Percentiles rank a stretch among this genome's conserved stretches.
Conservation (phyloP, 2,888 invertebrate genomes). For the Theretra japonica region DNA sequence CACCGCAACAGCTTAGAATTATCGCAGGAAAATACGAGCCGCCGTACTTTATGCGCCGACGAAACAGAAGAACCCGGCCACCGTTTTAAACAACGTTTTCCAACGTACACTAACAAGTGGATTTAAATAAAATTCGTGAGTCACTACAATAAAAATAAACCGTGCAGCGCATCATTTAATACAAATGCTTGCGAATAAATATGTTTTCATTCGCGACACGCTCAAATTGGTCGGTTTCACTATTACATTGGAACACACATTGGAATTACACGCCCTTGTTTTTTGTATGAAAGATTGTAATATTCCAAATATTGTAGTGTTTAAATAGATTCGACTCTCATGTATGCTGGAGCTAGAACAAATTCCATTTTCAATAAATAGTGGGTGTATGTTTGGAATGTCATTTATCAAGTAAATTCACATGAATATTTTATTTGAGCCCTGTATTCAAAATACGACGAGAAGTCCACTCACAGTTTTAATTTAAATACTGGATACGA, state of each 20-base stretch:
- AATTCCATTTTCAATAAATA: neutral
- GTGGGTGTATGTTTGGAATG: too few relatives aligned
- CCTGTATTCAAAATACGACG: too few relatives aligned
- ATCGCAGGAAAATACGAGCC: constrained; percentile 30
- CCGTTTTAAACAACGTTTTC: constrained; percentile 1
- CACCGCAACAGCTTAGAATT: constrained; percentile 31
- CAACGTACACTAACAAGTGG: neutral
- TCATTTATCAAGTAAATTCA: too few relatives aligned
- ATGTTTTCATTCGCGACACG: constrained; percentile 24
- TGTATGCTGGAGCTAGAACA: constrained; percentile 8
- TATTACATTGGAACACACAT: constrained; percentile 38
- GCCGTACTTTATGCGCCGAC: constrained; percentile 16
- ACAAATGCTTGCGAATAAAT: constrained; percentile 22
- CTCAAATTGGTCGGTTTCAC: constrained; percentile 40
- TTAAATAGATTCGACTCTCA: too few relatives aligned
- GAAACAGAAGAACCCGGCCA: constrained; percentile 20
- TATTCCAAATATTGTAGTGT: neutral
- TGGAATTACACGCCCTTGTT: constrained; percentile 8
- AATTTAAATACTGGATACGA: too few relatives aligned
- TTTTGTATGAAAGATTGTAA: constrained; percentile 40
- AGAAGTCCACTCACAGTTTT: too few relatives aligned
- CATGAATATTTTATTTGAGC: too few relatives aligned
- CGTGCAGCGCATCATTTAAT: constrained; percentile 25
- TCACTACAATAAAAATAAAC: constrained; percentile 20
- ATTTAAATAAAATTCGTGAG: constrained; percentile 25